phyloP scores from a whole-genome alignment of 1,140 invertebrate genomes.

The Lasioglossum baleicum region DNA sequence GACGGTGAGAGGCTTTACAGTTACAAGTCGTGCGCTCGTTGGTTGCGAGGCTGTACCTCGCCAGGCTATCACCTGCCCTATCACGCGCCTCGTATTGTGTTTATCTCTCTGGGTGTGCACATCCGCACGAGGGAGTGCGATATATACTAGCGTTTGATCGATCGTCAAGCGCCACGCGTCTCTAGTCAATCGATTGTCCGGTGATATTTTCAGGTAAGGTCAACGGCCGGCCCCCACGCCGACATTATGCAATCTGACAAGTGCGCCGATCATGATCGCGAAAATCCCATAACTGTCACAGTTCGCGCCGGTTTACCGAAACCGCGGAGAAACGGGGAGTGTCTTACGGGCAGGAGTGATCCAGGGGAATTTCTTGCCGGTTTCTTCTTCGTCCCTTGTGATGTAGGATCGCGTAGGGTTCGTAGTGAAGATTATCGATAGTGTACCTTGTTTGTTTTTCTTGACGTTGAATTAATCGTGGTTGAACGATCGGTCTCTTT shows the following conservation, averaged over 20 bases:
- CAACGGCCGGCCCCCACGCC: not conserved
- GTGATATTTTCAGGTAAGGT: not conserved
- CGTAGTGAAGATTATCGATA: too few relatives aligned
- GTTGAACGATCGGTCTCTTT: too few relatives aligned
- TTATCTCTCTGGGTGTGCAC: not conserved
- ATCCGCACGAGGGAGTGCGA: not conserved
- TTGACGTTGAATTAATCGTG: too few relatives aligned
- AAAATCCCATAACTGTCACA: not conserved
- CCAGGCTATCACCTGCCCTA: constrained; percentile 7
- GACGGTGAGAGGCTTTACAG: constrained; percentile 76
- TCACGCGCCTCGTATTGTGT: constrained; percentile 30
- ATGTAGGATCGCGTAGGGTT: too few relatives aligned
- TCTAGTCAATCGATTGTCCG: too few relatives aligned
- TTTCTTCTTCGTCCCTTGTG: too few relatives aligned
- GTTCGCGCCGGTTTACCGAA: too few relatives aligned
- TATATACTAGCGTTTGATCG: not conserved
- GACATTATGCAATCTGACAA: not conserved
- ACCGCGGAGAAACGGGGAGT: too few relatives aligned
- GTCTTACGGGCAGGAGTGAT: too few relatives aligned
- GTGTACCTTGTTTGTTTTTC: too few relatives aligned
- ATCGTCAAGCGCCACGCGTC: not conserved
- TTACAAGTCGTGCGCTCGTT: constrained; percentile 51
- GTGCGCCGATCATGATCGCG: not conserved
- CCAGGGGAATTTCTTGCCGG: too few relatives aligned
- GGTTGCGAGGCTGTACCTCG: constrained; percentile 9